These are phyloP conservation scores for Meganola albula DNA, from an alignment of 2,888 invertebrate species.

Conservation along the genomic window DNA sequence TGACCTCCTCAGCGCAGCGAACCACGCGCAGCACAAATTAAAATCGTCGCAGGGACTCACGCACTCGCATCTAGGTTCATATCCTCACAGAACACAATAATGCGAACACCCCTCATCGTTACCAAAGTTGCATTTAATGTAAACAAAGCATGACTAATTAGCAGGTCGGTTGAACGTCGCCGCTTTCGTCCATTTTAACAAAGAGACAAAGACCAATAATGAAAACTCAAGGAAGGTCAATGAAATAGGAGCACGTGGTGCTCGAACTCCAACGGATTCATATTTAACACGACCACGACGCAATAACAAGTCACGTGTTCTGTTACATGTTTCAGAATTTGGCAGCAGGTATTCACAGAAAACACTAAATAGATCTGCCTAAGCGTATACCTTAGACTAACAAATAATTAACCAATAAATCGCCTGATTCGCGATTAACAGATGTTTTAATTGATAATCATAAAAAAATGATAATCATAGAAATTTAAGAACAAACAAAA, in stretches of 20 bases:
- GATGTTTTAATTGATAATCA: no score
- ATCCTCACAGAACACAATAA: constrained; percentile 15
- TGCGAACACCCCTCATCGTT: constrained; percentile 8
- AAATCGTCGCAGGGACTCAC: constrained; percentile 17
- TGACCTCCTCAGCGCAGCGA: constrained; percentile 49
- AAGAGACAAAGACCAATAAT: constrained; percentile 37
- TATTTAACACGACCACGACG: constrained; percentile 21
- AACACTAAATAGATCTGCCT: no score
- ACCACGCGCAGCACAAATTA: constrained; percentile 40
- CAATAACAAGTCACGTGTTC: constrained; percentile 34
- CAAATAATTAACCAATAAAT: no score
- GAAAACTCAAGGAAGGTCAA: constrained; percentile 41
- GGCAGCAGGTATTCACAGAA: constrained; percentile 33
- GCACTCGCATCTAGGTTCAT: no score
- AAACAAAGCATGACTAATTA: constrained; percentile 29
- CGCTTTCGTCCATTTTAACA: constrained; percentile 30
- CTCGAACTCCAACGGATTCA: constrained; percentile 15
- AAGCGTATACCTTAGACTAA: no score
- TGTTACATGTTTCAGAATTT: constrained; percentile 22
- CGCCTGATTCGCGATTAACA: no score
- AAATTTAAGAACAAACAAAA: no score
- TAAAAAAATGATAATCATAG: no score
- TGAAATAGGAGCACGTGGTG: constrained; percentile 44
- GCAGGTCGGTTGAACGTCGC: constrained; percentile 16
- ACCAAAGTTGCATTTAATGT: constrained; percentile 10